Percentiles rank a stretch among this genome's conserved stretches.
These are phyloP conservation scores for Botia almorhae DNA, from an alignment of 2,797 vertebrate genomes.

Conservation along the genomic window DNA sequence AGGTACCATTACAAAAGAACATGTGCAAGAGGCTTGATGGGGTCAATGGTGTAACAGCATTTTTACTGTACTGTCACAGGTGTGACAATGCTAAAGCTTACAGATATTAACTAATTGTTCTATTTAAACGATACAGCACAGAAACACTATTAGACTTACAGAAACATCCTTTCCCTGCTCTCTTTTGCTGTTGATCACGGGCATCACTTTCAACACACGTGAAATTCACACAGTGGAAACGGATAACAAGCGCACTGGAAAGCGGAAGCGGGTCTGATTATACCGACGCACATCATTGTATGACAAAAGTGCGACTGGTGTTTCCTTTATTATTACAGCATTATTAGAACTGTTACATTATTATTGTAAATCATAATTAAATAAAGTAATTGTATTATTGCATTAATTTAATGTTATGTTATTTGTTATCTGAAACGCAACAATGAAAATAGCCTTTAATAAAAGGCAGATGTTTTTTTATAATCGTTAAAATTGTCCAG, in stretches of 20 bases:
- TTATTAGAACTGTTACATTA: too few relatives aligned
- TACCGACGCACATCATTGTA: neutral
- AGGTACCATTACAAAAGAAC: neutral
- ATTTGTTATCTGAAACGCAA: too few relatives aligned
- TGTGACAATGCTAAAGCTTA: neutral
- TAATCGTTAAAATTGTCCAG: neutral
- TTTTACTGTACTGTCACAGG: neutral
- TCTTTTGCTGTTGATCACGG: conserved; percentile 58
- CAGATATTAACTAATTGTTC: too few relatives aligned
- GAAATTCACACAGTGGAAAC: neutral
- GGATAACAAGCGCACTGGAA: neutral
- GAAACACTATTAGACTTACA: conserved; percentile 58
- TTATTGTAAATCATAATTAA: too few relatives aligned
- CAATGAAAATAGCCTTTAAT: too few relatives aligned
- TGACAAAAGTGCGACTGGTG: neutral
- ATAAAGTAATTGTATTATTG: too few relatives aligned
- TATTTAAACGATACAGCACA: neutral
- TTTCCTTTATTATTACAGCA: neutral
- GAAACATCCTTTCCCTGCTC: conserved; percentile 68
- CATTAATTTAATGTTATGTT: too few relatives aligned
- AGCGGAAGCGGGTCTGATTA: neutral
- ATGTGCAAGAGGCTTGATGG: neutral
- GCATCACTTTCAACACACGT: conserved; percentile 56
- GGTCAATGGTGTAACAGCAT: neutral
- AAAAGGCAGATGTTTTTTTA: neutral